A percentile compares a stretch with the other conserved stretches of the same genome.
These are phyloP conservation scores for Drosophila parthenogenetica DNA, from an alignment of 2,888 invertebrate species.

Conservation along the genomic window DNA sequence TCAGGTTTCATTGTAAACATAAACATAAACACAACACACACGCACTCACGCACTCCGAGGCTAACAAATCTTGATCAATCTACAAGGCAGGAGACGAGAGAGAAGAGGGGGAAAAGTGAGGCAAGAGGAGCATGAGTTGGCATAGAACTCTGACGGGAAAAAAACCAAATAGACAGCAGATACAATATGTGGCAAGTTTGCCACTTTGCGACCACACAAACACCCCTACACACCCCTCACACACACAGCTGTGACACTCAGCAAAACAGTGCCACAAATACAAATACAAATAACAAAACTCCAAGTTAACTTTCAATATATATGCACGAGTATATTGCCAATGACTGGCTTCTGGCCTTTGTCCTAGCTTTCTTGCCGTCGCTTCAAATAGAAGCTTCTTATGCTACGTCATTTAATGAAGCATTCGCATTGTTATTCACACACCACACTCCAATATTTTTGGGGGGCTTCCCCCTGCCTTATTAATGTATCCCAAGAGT, in stretches of 20 bases:
- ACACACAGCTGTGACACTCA: conserved; percentile 38
- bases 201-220: conserved; percentile 36
- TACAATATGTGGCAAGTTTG: conserved; percentile 30
- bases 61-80: conserved; percentile 62
- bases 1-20: conserved; percentile 69
- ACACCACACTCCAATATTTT: conserved; percentile 46
- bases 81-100: background rate
- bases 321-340: conserved; percentile 31
- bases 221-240: background rate
- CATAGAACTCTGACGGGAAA: background rate
- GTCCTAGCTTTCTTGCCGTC: conserved; percentile 28
- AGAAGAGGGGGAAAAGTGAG: background rate
- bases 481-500: conserved; percentile 52
- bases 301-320: conserved; percentile 11
- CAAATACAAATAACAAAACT: conserved; percentile 37
- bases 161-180: conserved; percentile 39
- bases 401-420: conserved; percentile 78
- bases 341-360: conserved; percentile 46
- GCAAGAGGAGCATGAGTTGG: too few species aligned
- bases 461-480: conserved; percentile 7
- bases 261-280: conserved; percentile 17
- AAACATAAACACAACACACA: conserved; percentile 49
- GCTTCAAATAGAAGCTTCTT: background rate
- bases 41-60: conserved; percentile 16
- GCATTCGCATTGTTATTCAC: conserved; percentile 58